A percentile compares a stretch with the other conserved stretches of the same genome.
Evolutionary conservation across 2,113 vertebrate species (phyloP).

Genomic region (Pelvicachromis taeniatus): DNA sequence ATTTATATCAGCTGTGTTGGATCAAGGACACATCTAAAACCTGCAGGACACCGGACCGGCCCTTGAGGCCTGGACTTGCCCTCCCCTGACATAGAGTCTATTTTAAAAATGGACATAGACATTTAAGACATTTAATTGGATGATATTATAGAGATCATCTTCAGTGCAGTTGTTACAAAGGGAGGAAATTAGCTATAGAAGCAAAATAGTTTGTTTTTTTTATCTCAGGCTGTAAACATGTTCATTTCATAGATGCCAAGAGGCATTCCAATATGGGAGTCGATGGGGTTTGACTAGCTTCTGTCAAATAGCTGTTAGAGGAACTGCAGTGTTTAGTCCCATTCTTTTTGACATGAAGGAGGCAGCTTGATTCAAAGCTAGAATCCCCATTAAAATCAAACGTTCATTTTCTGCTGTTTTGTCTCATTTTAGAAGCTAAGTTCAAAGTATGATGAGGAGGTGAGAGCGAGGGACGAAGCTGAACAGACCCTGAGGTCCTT

Average conservation of each 20-base stretch:
- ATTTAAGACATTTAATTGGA: background rate
- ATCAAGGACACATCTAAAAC: too few species aligned
- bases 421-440: constrained; percentile 61
- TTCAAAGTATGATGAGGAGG: constrained; percentile 71
- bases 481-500: constrained; percentile 75
- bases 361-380: background rate
- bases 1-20: too few species aligned
- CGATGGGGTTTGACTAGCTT: background rate
- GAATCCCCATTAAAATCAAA: background rate
- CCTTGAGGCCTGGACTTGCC: too few species aligned
- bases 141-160: background rate
- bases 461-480: constrained; percentile 67
- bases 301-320: background rate
- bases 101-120: background rate
- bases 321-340: background rate
- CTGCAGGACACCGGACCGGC: too few species aligned
- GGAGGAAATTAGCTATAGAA: too few species aligned
- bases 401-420: background rate
- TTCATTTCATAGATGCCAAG: too few species aligned
- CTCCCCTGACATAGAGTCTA: too few species aligned
- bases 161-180: background rate
- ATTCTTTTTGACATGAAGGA: background rate
- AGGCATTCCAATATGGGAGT: background rate
- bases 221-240: too few species aligned
- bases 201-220: too few species aligned